Evolutionary conservation across 1,140 invertebrate species (phyloP).

Genomic region (Orius insidiosus): DNA sequence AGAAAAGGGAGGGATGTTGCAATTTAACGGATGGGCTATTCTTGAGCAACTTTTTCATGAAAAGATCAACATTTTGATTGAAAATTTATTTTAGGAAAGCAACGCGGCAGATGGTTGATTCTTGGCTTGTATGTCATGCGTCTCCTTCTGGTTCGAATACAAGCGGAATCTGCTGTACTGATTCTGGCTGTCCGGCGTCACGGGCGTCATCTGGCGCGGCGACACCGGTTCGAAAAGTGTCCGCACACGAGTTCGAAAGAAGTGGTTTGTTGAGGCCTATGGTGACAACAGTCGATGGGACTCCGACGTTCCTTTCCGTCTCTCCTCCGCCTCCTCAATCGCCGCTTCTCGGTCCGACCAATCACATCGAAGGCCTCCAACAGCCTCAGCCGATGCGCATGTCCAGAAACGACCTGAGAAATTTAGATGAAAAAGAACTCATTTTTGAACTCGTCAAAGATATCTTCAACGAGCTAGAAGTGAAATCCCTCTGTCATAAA

Average conservation of each 20-base stretch:
- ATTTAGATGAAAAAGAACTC: constrained; percentile 82
- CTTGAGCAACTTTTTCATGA: no score
- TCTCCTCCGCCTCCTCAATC: constrained; percentile 22
- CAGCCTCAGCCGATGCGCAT: constrained; percentile 33
- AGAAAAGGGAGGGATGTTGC: no score
- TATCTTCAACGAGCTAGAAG: constrained; percentile 89
- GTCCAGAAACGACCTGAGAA: constrained; percentile 64
- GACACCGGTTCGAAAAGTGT: constrained; percentile 86
- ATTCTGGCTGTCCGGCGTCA: constrained; percentile 29
- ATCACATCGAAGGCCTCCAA: constrained; percentile 16
- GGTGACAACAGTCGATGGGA: constrained; percentile 73
- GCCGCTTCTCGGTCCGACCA: constrained; percentile 6
- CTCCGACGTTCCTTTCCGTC: constrained; percentile 66
- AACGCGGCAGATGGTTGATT: constrained; percentile 74
- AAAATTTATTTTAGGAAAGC: constrained; percentile 69
- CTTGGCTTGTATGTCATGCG: constrained; percentile 76
- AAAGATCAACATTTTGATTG: constrained; percentile 13
- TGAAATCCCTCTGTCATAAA: constrained; percentile 84
- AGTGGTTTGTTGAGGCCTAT: constrained; percentile 80
- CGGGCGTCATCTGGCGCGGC: constrained; percentile 48
- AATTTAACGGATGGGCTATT: no score
- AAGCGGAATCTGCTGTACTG: constrained; percentile 11
- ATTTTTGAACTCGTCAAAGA: constrained; percentile 94
- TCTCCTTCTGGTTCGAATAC: constrained; percentile 32
- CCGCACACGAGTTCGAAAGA: constrained; percentile 85